Evolutionary conservation across 2,888 invertebrate genomes (phyloP).

Genomic region (Cerastis leucographa): DNA sequence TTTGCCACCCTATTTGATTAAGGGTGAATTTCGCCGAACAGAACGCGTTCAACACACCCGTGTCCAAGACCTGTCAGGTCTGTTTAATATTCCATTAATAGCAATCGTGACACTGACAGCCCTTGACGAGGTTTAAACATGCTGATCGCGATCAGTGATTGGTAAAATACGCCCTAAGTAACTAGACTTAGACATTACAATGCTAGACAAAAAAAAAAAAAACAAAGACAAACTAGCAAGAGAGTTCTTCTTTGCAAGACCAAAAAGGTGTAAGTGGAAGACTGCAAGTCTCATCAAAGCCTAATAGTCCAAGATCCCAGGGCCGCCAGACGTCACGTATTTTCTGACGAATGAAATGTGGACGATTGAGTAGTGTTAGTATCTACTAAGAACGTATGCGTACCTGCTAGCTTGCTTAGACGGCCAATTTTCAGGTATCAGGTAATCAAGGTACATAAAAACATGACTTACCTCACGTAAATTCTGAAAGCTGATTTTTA

Average conservation of each 20-base stretch:
- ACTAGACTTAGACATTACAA: background rate
- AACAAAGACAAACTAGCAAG: background rate
- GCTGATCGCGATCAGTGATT: background rate
- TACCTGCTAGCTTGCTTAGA: too few species aligned
- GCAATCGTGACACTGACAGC: background rate
- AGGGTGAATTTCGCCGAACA: background rate
- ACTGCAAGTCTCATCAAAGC: slow-evolving; percentile 4
- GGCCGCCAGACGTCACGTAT: too few species aligned
- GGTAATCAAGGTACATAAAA: too few species aligned
- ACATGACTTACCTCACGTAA: too few species aligned
- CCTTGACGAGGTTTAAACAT: background rate
- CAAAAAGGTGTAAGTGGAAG: background rate
- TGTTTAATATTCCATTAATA: background rate
- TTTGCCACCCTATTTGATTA: background rate
- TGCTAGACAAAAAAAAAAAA: background rate
- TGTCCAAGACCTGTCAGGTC: background rate
- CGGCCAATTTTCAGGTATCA: too few species aligned
- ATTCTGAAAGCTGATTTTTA: too few species aligned
- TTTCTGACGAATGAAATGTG: too few species aligned
- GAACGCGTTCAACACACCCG: background rate
- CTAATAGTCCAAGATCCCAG: too few species aligned
- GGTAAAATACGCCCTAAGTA: background rate
- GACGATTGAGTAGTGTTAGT: too few species aligned
- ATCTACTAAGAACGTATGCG: too few species aligned
- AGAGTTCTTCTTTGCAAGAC: background rate